Conservation (phyloP, 2,888 invertebrate species). For the Philhelius pedissequus region DNA sequence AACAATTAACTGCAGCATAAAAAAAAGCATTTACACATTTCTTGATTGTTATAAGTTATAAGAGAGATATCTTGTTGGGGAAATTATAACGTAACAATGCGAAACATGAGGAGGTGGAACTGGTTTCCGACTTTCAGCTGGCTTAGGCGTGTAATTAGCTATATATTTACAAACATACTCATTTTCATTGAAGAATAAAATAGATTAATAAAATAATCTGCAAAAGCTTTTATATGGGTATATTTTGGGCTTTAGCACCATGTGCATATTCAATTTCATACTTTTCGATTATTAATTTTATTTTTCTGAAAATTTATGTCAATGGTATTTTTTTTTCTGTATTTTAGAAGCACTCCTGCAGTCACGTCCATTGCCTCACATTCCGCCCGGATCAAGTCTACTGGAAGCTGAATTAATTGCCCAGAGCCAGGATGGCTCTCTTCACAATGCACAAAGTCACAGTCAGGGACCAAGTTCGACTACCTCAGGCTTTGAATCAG, state of each 20-base stretch:
- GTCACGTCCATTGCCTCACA: conserved; percentile 95
- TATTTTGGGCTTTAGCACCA: neutral
- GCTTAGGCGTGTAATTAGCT: too few relatives aligned
- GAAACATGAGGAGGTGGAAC: too few relatives aligned
- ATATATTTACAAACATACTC: too few relatives aligned
- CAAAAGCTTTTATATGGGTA: neutral
- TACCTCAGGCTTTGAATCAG: conserved; percentile 79
- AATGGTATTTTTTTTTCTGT: conserved; percentile 44
- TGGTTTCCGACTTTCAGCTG: too few relatives aligned
- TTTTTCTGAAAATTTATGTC: neutral
- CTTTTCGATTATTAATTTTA: conserved; percentile 8
- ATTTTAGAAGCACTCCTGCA: conserved; percentile 94
- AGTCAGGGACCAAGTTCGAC: conserved; percentile 76
- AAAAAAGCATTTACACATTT: conserved; percentile 4
- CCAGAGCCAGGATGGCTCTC: conserved; percentile 79
- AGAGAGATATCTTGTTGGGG: conserved; percentile 1
- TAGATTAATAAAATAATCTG: conserved; percentile 2
- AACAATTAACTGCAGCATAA: conserved; percentile 10
- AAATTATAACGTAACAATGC: too few relatives aligned
- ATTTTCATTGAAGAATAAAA: conserved; percentile 19
- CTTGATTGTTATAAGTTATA: neutral
- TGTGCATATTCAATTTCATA: neutral
- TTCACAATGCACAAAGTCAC: conserved; percentile 76
- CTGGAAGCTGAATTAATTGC: conserved; percentile 82
- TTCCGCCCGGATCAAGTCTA: conserved; percentile 81